Evolutionary conservation across 2,888 invertebrate genomes (phyloP), one percentile per base, ranked within the genome.

Genomic region (Aspidiotus destructor): DNA sequence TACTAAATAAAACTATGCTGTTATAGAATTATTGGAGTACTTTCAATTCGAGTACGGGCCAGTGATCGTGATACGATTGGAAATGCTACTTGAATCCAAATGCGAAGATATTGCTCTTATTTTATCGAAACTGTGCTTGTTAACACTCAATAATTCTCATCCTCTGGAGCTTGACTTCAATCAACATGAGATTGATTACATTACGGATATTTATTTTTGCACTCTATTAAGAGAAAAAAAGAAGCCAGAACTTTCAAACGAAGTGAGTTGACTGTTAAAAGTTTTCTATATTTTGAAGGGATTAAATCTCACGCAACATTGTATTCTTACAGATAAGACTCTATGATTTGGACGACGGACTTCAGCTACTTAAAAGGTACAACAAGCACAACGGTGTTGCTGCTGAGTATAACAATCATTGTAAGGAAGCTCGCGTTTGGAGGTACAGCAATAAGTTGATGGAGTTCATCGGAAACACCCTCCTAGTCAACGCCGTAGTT

Each of bases 71-170:
- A 80, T 82, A 77, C 80, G 85, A 72, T 78, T 86, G 72, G 82
- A 83, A 70, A 83, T 83, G 76, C 80, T 85, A 72, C 82, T 82
- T 73, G 80, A 82, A 73, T 81, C 83, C 70, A 81, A 81, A 73
- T 82, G 83, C 78, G 81, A 82, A 76, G 84, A 84, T 76, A 77
- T 85, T 71, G 85, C 85, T 72, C 78, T 83, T 69, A 76, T 79
- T 71, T 81, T 86, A 70, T 81, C 82, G 44, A 76, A 81, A 69
- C 81, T 82, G 15, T 81, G 84, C 72, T 80, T 83, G 76, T 79
- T 80, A 72, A 80, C 82, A 63, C 78, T 80, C 69, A 77, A 81
- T 8, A 57, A 13, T n/a, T 52, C 44, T 11, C 75, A 75, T 7
- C 69, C 72, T 40, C 62, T 69, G 10, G 64, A 70, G 61, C 41